Percentiles rank a stretch among this genome's conserved stretches.
Evolutionary conservation across 2,888 invertebrate genomes (phyloP).

Genomic region (Zaprionus obscuricornis): DNA sequence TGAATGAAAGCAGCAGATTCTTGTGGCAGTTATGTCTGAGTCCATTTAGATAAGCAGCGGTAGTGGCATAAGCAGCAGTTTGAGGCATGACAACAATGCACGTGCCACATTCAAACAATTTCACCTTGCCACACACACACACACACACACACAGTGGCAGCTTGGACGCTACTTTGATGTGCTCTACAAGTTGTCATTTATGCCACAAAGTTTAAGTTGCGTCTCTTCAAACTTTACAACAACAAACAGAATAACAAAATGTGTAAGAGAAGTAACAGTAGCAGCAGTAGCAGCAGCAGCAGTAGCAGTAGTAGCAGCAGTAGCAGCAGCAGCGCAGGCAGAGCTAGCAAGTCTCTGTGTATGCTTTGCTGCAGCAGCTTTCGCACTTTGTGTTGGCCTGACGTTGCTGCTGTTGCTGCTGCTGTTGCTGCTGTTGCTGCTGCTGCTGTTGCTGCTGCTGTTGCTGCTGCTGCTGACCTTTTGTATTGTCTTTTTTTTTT

Average conservation of each 20-base stretch:
- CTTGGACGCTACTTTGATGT: slow-evolving; percentile 19
- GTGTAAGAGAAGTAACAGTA: too few species aligned
- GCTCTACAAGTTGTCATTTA: slow-evolving; percentile 44
- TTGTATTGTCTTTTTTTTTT: slow-evolving; percentile 14
- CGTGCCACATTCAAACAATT: slow-evolving; percentile 33
- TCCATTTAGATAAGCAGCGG: slow-evolving; percentile 48
- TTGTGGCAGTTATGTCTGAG: slow-evolving; percentile 23
- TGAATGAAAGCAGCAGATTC: slow-evolving; percentile 23
- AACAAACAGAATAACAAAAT: too few species aligned
- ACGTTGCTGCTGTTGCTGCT: too few species aligned
- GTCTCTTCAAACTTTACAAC: too few species aligned
- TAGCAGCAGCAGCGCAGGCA: too few species aligned
- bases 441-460: slow-evolving; percentile 7
- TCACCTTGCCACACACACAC: slow-evolving; percentile 21
- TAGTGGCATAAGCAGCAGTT: slow-evolving; percentile 7
- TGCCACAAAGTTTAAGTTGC: slow-evolving; percentile 19
- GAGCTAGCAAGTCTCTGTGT: background rate
- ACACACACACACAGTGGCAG: background rate
- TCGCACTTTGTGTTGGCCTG: too few species aligned
- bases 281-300: too few species aligned
- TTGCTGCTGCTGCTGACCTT: slow-evolving; percentile 45
- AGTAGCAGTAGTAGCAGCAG: too few species aligned
- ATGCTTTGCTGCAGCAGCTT: background rate
- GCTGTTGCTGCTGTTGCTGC: too few species aligned
- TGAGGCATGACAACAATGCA: slow-evolving; percentile 34